A percentile compares a stretch with the other conserved stretches of the same genome.
Evolutionary conservation across 2,888 invertebrate species (phyloP).

Genomic region (Lochmaea capreae): DNA sequence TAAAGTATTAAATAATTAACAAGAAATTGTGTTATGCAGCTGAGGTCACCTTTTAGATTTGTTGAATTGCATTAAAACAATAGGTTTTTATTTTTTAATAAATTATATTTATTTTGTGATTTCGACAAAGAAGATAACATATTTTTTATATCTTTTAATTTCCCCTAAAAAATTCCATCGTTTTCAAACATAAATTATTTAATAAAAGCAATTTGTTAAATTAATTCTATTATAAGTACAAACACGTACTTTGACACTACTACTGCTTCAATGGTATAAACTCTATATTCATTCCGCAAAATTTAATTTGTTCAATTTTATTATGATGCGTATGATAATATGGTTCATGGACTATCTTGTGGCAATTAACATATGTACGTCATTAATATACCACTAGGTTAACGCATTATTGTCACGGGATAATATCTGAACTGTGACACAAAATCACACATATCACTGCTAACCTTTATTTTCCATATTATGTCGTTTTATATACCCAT

Average conservation of each 20-base stretch:
- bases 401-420: no score
- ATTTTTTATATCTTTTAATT: background rate
- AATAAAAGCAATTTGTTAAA: background rate
- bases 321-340: no score
- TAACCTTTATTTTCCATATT: background rate
- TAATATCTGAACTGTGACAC: no score
- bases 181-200: background rate
- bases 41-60: conserved; percentile 1
- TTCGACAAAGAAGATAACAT: background rate
- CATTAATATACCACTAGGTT: no score
- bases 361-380: no score
- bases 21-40: background rate
- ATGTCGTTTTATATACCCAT: background rate
- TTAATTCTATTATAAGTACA: background rate
- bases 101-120: background rate
- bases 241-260: background rate
- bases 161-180: background rate
- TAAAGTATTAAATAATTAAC: conserved; percentile 2
- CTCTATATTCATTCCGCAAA: no score
- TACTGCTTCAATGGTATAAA: background rate
- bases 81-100: background rate
- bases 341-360: no score
- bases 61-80: background rate
- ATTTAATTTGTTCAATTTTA: no score
- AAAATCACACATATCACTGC: background rate